phyloP scores from a whole-genome alignment of 2,888 invertebrate species.

The Chironomus tentans region DNA sequence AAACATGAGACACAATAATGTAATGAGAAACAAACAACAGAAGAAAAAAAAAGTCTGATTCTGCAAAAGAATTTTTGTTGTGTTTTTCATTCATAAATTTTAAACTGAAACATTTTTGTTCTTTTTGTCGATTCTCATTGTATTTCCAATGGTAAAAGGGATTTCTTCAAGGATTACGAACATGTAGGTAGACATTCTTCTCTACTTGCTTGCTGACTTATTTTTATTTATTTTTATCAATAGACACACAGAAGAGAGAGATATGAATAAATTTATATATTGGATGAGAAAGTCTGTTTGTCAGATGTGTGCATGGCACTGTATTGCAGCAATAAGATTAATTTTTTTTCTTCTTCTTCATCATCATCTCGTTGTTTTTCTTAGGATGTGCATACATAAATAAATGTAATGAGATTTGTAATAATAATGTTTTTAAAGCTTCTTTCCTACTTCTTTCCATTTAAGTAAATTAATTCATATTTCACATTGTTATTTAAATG shows the following conservation, averaged over 20 bases:
- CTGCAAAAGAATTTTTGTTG: background rate
- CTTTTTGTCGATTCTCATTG: background rate
- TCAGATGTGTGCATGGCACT: background rate
- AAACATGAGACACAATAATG: slow-evolving; percentile 4
- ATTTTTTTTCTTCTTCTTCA: too few species aligned
- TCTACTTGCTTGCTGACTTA: background rate
- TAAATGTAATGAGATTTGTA: too few species aligned
- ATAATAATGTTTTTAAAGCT: too few species aligned
- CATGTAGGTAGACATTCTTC: slow-evolving; percentile 21
- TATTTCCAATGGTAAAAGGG: background rate
- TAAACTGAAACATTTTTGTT: background rate
- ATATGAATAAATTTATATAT: too few species aligned
- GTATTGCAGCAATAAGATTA: too few species aligned
- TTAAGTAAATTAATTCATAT: too few species aligned
- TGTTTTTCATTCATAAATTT: slow-evolving; percentile 15
- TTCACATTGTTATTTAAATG: too few species aligned
- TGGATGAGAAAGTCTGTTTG: background rate
- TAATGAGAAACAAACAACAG: slow-evolving; percentile 6
- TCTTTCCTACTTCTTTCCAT: too few species aligned
- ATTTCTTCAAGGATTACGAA: slow-evolving; percentile 5
- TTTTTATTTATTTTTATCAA: too few species aligned
- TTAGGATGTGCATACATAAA: too few species aligned
- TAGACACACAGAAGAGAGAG: too few species aligned
- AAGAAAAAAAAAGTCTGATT: background rate
- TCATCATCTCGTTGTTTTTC: too few species aligned